phyloP scores from a whole-genome alignment of 1,140 invertebrate species.

The Drosophila sechellia region DNA sequence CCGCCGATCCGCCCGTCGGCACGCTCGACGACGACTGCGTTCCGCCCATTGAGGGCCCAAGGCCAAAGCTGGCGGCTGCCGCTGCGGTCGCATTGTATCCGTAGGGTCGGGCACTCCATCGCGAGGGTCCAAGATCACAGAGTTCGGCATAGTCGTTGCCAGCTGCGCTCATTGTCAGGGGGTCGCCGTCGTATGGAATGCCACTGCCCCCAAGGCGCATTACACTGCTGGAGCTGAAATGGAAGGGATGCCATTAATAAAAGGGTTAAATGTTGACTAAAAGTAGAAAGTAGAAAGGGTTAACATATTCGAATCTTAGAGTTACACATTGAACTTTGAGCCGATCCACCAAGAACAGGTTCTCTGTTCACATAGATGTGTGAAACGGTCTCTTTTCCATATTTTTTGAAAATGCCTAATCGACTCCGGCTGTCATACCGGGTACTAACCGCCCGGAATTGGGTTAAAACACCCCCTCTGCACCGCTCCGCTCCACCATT shows the following conservation, averaged over 20 bases:
- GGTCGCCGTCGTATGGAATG: constrained; percentile 84
- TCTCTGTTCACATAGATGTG: too few species aligned
- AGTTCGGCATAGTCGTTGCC: constrained; percentile 85
- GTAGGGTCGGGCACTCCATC: constrained; percentile 83
- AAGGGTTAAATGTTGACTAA: background rate
- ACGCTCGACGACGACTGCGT: constrained; percentile 82
- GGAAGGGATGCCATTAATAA: background rate
- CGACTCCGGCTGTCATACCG: background rate
- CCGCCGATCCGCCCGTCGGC: constrained; percentile 76
- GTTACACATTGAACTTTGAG: too few species aligned
- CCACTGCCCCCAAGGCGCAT: constrained; percentile 84
- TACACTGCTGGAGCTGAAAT: constrained; percentile 76
- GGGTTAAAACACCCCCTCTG: constrained; percentile 33
- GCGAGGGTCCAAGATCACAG: constrained; percentile 84
- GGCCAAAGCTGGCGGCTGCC: constrained; percentile 44
- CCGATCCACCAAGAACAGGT: too few species aligned
- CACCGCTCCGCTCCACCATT: background rate
- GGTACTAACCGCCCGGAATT: constrained; percentile 28
- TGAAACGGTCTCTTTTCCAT: background rate
- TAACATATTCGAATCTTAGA: too few species aligned
- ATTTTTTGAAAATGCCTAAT: constrained; percentile 10
- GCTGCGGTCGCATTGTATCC: constrained; percentile 71
- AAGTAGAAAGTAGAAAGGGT: too few species aligned
- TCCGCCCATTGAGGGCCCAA: constrained; percentile 46
- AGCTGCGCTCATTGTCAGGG: constrained; percentile 85